Percentiles rank a stretch among this genome's conserved stretches.
Conservation (phyloP, 2,113 vertebrate genomes). For the Chelonoidis abingdonii region DNA sequence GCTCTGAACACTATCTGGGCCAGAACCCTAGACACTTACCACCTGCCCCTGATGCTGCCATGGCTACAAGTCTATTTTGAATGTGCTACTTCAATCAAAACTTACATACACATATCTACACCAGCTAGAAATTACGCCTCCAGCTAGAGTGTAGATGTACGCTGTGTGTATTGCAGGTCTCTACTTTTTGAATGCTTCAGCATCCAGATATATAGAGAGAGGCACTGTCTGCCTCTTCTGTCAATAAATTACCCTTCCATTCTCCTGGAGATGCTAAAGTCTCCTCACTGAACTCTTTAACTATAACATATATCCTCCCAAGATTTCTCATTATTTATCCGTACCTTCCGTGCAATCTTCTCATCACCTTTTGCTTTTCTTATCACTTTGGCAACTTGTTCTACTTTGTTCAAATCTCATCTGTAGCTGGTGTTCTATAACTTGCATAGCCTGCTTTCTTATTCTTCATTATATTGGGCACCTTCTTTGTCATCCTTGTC, state of each 20-base stretch:
- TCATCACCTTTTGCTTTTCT: constrained; percentile 41
- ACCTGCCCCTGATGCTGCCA: too few relatives aligned
- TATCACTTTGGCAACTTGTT: background rate
- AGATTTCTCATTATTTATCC: constrained; percentile 65
- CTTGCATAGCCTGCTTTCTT: constrained; percentile 31
- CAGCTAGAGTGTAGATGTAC: background rate
- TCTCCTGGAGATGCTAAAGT: constrained; percentile 54
- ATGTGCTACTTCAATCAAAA: too few relatives aligned
- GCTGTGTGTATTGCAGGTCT: constrained; percentile 18
- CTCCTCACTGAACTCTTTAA: constrained; percentile 54
- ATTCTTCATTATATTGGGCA: constrained; percentile 42
- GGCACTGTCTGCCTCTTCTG: constrained; percentile 60
- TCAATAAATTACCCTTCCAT: constrained; percentile 77
- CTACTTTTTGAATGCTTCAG: constrained; percentile 60
- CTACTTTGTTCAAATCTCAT: constrained; percentile 42
- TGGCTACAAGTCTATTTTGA: too few relatives aligned
- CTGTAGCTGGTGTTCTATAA: constrained; percentile 55
- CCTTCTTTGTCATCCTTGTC: constrained; percentile 36
- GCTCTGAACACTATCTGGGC: too few relatives aligned
- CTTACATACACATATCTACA: too few relatives aligned
- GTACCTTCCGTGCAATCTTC: constrained; percentile 43
- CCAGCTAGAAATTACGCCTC: too few relatives aligned
- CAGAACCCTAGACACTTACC: too few relatives aligned
- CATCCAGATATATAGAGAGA: constrained; percentile 51
- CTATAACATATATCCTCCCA: background rate